Conservation (phyloP, 1,140 invertebrate species). For the Pseudobourletiella spinata region DNA sequence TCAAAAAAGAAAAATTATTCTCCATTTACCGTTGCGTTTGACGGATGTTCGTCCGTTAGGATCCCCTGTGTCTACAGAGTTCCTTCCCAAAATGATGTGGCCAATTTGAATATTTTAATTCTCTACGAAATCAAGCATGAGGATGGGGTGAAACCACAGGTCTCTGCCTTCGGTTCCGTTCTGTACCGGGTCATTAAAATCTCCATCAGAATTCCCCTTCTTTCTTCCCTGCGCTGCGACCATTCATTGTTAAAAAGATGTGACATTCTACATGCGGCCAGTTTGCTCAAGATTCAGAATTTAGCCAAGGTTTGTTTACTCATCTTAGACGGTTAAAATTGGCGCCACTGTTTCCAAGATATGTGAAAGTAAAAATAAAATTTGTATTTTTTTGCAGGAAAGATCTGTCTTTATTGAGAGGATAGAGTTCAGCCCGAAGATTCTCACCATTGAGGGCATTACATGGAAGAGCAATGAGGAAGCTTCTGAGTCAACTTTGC, state of each 20-base stretch:
- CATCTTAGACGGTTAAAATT: too few species aligned
- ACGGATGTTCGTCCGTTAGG: not conserved
- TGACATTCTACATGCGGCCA: constrained; percentile 7
- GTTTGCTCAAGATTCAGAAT: constrained; percentile 25
- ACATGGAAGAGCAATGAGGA: not conserved
- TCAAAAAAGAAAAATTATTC: constrained; percentile 3
- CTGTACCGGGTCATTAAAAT: constrained; percentile 21
- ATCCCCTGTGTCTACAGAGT: constrained; percentile 30
- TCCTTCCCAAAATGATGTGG: constrained; percentile 19
- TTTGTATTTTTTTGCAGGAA: not conserved
- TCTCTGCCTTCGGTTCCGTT: not conserved
- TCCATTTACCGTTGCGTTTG: not conserved
- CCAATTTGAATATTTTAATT: constrained; percentile 24
- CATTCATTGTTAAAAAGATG: constrained; percentile 21
- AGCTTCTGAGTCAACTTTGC: not conserved
- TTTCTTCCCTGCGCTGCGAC: constrained; percentile 15
- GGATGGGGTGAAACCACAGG: constrained; percentile 2
- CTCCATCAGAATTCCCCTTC: constrained; percentile 22
- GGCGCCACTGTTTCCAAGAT: too few species aligned
- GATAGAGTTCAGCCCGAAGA: not conserved
- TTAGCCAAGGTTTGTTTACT: constrained; percentile 19
- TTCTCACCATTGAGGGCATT: not conserved
- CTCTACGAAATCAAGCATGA: constrained; percentile 15
- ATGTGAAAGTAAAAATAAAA: too few species aligned
- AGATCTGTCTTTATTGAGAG: not conserved